Conservation (phyloP, 2,888 invertebrate species). For the Drosophila birchii region DNA sequence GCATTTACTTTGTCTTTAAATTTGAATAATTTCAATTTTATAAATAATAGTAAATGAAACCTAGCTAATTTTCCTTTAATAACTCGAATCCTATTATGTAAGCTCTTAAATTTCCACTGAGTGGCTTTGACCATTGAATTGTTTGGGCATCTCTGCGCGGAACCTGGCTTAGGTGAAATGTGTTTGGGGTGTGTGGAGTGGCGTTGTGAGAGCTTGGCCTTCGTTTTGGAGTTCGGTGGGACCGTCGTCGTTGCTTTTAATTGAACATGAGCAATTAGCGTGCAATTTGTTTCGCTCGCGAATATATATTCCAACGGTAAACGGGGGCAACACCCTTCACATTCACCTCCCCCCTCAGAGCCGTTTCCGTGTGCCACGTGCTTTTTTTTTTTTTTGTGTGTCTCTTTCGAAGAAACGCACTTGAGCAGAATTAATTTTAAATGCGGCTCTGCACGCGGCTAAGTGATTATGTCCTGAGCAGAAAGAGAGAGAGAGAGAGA, state of each 20-base stretch:
- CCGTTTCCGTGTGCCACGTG: slow-evolving; percentile 62
- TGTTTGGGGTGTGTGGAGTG: slow-evolving; percentile 4
- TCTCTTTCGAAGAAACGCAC: slow-evolving; percentile 67
- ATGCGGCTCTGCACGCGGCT: slow-evolving; percentile 76
- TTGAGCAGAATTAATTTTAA: slow-evolving; percentile 83
- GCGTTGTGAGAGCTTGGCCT: slow-evolving; percentile 10
- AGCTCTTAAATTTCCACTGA: background rate
- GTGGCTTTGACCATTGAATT: slow-evolving; percentile 1
- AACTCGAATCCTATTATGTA: background rate
- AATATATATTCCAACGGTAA: slow-evolving; percentile 63
- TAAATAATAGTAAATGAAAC: too few species aligned
- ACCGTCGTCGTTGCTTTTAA: slow-evolving; percentile 61
- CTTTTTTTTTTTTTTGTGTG: slow-evolving; percentile 27
- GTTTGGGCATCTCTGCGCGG: slow-evolving; percentile 10
- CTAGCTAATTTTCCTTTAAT: too few species aligned
- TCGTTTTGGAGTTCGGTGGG: slow-evolving; percentile 29
- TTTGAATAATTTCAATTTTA: background rate
- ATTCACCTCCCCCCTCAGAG: background rate
- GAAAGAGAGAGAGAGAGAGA: slow-evolving; percentile 22
- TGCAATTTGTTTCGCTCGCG: slow-evolving; percentile 79
- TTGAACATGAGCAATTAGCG: slow-evolving; percentile 82
- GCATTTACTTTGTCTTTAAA: too few species aligned
- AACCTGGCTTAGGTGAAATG: slow-evolving; percentile 18
- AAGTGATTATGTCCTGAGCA: slow-evolving; percentile 75
- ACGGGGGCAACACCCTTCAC: slow-evolving; percentile 48